phyloP scores from a whole-genome alignment of 2,888 invertebrate genomes.

The Trichogramma evanescens region DNA sequence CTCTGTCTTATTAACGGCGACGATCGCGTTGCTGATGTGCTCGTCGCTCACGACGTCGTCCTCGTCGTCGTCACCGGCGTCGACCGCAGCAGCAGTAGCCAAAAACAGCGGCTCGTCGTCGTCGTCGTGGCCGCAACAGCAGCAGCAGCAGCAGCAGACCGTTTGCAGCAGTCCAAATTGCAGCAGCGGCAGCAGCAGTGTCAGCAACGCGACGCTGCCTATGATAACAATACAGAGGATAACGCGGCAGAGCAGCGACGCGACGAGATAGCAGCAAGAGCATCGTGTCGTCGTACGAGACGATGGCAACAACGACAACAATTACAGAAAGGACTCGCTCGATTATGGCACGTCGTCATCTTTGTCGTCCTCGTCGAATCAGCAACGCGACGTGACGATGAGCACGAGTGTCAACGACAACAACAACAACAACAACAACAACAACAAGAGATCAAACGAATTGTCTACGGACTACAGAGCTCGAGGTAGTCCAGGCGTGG shows the following conservation, averaged over 20 bases:
- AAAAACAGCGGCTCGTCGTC: background rate
- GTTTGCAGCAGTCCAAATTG: background rate
- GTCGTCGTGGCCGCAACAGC: background rate
- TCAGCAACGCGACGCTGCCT: too few relatives aligned
- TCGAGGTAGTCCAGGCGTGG: conserved; percentile 37
- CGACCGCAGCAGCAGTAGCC: background rate
- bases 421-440: conserved; percentile 33
- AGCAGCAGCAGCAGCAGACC: background rate
- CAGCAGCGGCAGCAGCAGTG: background rate
- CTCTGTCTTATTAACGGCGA: background rate
- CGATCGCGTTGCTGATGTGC: conserved; percentile 26
- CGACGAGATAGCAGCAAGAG: background rate
- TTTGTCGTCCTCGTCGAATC: conserved; percentile 29
- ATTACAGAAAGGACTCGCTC: background rate
- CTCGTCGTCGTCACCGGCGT: background rate
- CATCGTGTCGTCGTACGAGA: background rate
- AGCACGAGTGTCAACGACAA: conserved; percentile 42
- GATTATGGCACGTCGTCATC: background rate
- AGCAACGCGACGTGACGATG: conserved; percentile 37
- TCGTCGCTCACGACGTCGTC: background rate
- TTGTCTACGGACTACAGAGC: too few relatives aligned
- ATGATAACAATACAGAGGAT: background rate
- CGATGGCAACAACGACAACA: too few relatives aligned
- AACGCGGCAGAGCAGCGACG: background rate
- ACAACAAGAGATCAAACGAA: conserved; percentile 25